phyloP scores from a whole-genome alignment of 2,888 invertebrate genomes.

The Morinoia aosen region DNA sequence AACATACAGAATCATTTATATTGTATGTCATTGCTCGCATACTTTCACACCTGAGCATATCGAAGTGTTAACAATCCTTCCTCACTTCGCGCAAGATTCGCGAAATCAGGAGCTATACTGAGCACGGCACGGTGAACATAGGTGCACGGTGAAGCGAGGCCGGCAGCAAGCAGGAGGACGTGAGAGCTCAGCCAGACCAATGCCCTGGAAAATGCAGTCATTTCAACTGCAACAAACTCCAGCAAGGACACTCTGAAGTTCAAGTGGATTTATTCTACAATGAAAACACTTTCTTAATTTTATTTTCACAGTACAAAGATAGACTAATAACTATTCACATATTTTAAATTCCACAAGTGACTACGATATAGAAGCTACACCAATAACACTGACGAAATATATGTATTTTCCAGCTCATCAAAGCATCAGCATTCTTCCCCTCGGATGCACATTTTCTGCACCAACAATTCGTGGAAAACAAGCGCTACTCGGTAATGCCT shows the following conservation, averaged over 20 bases:
- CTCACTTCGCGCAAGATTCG: no score
- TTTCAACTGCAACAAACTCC: background rate
- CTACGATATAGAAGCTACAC: background rate
- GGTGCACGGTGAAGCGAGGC: no score
- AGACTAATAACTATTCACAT: background rate
- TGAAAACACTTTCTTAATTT: background rate
- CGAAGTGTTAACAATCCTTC: no score
- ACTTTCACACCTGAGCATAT: no score
- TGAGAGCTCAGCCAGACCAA: background rate
- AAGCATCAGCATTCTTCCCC: background rate
- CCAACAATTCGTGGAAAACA: background rate
- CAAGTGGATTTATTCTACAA: background rate
- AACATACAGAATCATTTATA: no score
- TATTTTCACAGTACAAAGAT: background rate
- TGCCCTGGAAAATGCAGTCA: background rate
- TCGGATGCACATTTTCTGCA: background rate
- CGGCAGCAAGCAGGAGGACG: background rate
- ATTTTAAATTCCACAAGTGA: background rate
- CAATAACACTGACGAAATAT: background rate
- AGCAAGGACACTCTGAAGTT: background rate
- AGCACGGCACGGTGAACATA: no score
- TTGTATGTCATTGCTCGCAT: no score
- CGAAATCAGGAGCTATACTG: no score
- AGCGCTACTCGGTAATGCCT: no score
- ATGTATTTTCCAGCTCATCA: background rate